Conservation (phyloP, 2,888 invertebrate genomes). For the Epiblema foenella region DNA sequence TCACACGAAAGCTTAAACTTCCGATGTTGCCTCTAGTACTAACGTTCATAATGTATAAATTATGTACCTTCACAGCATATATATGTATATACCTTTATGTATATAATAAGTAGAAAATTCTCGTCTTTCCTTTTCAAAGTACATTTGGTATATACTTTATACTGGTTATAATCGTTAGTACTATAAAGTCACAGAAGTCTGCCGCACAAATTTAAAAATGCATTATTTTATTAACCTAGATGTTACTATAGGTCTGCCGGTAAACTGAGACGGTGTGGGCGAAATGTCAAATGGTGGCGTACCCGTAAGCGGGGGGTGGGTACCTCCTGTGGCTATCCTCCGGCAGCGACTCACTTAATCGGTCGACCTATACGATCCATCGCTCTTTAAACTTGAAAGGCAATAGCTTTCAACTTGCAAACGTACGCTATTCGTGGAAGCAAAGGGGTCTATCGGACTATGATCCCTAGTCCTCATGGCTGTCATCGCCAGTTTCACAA, state of each 20-base stretch:
- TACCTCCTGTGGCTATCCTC: too few species aligned
- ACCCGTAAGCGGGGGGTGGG: too few species aligned
- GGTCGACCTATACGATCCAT: too few species aligned
- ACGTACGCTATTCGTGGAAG: slow-evolving; percentile 30
- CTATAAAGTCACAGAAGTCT: background rate
- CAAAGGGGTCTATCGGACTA: slow-evolving; percentile 36
- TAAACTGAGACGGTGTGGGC: too few species aligned
- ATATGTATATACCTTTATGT: background rate
- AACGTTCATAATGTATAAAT: background rate
- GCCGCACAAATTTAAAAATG: slow-evolving; percentile 11
- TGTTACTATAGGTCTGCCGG: too few species aligned
- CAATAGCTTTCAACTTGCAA: slow-evolving; percentile 9
- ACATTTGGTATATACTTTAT: background rate
- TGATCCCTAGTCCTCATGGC: slow-evolving; percentile 29
- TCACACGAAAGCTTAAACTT: slow-evolving; percentile 27
- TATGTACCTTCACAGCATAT: background rate
- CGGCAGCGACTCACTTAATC: too few species aligned
- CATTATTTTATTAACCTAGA: background rate
- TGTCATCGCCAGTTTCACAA: slow-evolving; percentile 30
- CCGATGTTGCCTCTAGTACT: slow-evolving; percentile 5
- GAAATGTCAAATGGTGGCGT: too few species aligned
- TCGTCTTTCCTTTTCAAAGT: background rate
- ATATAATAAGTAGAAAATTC: background rate
- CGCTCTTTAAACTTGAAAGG: background rate
- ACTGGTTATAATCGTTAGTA: slow-evolving; percentile 1